Evolutionary conservation across 2,797 vertebrate species (phyloP).

Genomic region (Ataeniobius toweri): DNA sequence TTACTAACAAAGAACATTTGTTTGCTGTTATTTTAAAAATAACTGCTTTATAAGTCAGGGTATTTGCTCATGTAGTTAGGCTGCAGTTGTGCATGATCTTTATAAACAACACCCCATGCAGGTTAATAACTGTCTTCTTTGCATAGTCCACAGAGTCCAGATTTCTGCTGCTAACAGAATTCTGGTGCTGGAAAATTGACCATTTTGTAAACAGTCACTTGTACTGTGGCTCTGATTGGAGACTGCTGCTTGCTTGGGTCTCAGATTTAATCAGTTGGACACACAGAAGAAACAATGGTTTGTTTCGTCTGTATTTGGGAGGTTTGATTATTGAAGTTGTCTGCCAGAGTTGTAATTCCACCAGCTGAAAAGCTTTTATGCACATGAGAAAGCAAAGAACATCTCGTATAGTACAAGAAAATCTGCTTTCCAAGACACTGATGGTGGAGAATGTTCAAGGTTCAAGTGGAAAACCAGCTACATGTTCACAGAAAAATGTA

Average conservation of each 20-base stretch:
- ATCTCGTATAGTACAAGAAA: neutral
- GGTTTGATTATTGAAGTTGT: neutral
- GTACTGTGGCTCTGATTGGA: neutral
- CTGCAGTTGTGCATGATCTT: neutral
- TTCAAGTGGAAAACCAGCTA: conserved; percentile 4
- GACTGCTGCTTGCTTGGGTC: neutral
- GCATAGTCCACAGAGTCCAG: neutral
- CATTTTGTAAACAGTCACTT: neutral
- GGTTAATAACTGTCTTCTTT: neutral
- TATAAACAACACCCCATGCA: neutral
- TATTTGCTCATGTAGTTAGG: neutral
- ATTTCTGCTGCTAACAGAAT: neutral
- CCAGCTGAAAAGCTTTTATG: neutral
- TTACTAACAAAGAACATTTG: neutral
- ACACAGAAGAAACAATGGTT: neutral
- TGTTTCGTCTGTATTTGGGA: neutral
- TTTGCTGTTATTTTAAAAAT: neutral
- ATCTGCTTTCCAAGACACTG: neutral
- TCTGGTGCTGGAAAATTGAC: neutral
- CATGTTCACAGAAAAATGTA: neutral
- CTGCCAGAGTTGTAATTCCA: neutral
- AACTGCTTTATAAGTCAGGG: neutral
- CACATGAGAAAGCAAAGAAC: neutral
- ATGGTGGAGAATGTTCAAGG: neutral
- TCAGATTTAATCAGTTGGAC: neutral